Percentiles rank a stretch among this genome's conserved stretches.
Evolutionary conservation across 2,888 invertebrate species (phyloP).

Genomic region (Yponomeuta cagnagella): DNA sequence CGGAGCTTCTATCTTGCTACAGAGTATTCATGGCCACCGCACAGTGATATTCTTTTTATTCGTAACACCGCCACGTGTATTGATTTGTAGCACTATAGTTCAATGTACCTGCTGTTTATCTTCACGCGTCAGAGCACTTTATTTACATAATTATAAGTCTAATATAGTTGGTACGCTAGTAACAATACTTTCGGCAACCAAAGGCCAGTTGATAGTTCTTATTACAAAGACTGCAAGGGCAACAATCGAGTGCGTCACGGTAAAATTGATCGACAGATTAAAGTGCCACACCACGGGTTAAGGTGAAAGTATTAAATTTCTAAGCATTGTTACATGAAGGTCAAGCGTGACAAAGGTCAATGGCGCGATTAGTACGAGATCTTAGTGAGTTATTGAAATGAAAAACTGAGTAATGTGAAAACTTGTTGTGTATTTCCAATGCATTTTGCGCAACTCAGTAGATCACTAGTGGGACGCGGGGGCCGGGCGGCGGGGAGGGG

Average conservation of each 20-base stretch:
- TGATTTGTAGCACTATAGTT: not conserved
- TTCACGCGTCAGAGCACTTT: not conserved
- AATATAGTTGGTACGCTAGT: no score
- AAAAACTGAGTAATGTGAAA: constrained; percentile 65
- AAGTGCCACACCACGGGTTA: not conserved
- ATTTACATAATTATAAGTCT: not conserved
- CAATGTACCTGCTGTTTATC: constrained; percentile 13
- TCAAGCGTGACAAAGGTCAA: not conserved
- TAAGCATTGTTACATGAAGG: not conserved
- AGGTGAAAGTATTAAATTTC: not conserved
- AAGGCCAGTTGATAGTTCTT: not conserved
- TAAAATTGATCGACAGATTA: not conserved
- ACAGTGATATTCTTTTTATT: no score
- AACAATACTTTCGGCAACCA: no score
- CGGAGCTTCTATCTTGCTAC: not conserved
- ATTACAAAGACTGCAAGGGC: not conserved
- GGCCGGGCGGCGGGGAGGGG: constrained; percentile 19
- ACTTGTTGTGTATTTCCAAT: constrained; percentile 65
- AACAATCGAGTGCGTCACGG: not conserved
- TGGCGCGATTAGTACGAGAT: not conserved
- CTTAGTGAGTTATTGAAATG: constrained; percentile 35
- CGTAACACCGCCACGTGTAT: not conserved
- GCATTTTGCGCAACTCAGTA: constrained; percentile 52
- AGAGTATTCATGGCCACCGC: not conserved
- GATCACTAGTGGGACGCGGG: constrained; percentile 17